phyloP scores from a whole-genome alignment of 2,797 vertebrate species.

The Etheostoma nigrum region DNA sequence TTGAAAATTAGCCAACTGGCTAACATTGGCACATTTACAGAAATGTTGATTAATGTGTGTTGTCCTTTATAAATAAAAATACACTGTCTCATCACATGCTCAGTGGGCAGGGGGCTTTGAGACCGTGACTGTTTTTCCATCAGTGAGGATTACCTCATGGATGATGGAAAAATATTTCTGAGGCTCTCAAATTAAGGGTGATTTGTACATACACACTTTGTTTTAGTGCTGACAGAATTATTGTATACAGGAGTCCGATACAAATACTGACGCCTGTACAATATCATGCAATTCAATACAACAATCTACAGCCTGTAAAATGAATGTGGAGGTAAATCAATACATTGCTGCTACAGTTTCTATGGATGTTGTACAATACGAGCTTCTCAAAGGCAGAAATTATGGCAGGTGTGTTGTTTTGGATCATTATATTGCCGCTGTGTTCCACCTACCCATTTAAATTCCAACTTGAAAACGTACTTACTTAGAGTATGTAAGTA shows the following conservation, averaged over 20 bases:
- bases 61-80: no score
- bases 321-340: background rate
- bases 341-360: background rate
- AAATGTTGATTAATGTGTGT: no score
- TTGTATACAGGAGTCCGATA: background rate
- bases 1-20: no score
- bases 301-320: background rate
- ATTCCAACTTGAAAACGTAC: background rate
- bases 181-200: constrained; percentile 9
- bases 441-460: background rate
- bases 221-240: constrained; percentile 21
- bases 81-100: constrained; percentile 65
- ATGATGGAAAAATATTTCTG: constrained; percentile 15
- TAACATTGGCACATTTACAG: no score
- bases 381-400: background rate
- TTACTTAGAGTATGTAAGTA: no score
- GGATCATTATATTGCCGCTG: background rate
- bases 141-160: constrained; percentile 61
- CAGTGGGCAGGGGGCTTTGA: constrained; percentile 46
- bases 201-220: background rate
- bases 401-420: background rate
- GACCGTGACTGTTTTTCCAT: constrained; percentile 61
- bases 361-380: background rate
- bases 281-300: background rate
- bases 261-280: background rate